Base-by-base conservation (phyloP, 1,140 invertebrate genomes). In the Trachymyrmex septentrionalis region DNA sequence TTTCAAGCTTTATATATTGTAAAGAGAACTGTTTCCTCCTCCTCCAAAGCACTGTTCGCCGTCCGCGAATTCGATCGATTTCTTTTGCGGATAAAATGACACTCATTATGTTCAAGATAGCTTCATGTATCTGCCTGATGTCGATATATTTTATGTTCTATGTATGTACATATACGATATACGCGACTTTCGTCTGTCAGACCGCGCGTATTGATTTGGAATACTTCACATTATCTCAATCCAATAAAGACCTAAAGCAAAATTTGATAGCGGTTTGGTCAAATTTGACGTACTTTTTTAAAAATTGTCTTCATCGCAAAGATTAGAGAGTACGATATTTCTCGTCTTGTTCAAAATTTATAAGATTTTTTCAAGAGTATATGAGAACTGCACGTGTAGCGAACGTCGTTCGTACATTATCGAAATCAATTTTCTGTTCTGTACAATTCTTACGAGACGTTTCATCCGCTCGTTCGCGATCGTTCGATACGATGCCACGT, bases 291-390 rank as follows among this genome's bases (percentile, higher is more conserved):
- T 24, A 57, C 38, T 69, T 80, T 55, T 30, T 69, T 4, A 69
- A 38, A 44, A 44, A 44, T 61, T 61, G 24, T 84, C 55, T 34
- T 14, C 19, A n/a, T 72, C 16, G 24, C 14, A 59, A 30, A 14
- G 64, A 3, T 2, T 44, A 5, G 3, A 73, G 67, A 27, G 30
- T 24, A 16, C n/a, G 19, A 61, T 75, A 34, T 72, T 27, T 82
- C 67, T 73, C 14, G 67, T 82, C 67, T 84, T 75, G 38, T 75
- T 84, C 80, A 84, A 75, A 84, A 75, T 5, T 57, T 82, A 73
- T 48, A 82, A 73, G 80, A 75, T 75, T 84, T 84, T 82, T 59
- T 59, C n/a, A 1, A 59, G 57, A 75, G 38, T 34, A 50, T 24
- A 73, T 24, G 67, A 61, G 67, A 72, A 6, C 21, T 81, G 48